Conservation (phyloP, 1,140 invertebrate species). For the Drosophila suzukii region DNA sequence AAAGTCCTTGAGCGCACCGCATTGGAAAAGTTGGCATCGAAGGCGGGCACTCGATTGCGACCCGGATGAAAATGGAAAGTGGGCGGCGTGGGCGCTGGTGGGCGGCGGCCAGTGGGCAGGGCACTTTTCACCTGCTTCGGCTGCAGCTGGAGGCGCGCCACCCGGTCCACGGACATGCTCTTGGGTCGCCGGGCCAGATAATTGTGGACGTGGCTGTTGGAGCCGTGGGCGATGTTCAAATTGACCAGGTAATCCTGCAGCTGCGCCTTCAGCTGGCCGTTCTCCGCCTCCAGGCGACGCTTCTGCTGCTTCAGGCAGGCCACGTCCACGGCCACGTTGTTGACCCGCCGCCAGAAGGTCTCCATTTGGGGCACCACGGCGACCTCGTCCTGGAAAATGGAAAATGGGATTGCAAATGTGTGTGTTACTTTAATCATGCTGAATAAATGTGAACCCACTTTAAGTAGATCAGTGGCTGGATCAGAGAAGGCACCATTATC, state of each 20-base stretch:
- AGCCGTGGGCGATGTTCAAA: slow-evolving; percentile 76
- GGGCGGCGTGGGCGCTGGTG: slow-evolving; percentile 21
- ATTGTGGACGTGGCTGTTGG: slow-evolving; percentile 68
- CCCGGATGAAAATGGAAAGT: slow-evolving; percentile 5
- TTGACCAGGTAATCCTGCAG: slow-evolving; percentile 77
- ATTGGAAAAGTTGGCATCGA: slow-evolving; percentile 71
- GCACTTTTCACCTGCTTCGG: slow-evolving; percentile 67
- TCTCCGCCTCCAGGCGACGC: slow-evolving; percentile 59
- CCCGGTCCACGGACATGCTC: slow-evolving; percentile 82
- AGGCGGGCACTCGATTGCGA: slow-evolving; percentile 30
- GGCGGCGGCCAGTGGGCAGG: slow-evolving; percentile 42
- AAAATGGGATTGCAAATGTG: background rate
- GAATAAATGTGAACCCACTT: slow-evolving; percentile 16
- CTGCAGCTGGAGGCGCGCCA: slow-evolving; percentile 58
- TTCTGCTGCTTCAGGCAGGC: slow-evolving; percentile 76
- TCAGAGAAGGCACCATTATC: background rate
- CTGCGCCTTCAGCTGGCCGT: slow-evolving; percentile 64
- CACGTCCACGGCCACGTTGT: slow-evolving; percentile 76
- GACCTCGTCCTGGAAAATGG: slow-evolving; percentile 47
- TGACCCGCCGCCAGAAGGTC: slow-evolving; percentile 80
- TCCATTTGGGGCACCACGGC: slow-evolving; percentile 70
- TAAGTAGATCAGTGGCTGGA: slow-evolving; percentile 41
- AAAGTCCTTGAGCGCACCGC: slow-evolving; percentile 63
- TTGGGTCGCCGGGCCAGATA: slow-evolving; percentile 72
- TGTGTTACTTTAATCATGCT: background rate